Conservation (phyloP, 2,113 vertebrate species). For the Scomber scombrus region DNA sequence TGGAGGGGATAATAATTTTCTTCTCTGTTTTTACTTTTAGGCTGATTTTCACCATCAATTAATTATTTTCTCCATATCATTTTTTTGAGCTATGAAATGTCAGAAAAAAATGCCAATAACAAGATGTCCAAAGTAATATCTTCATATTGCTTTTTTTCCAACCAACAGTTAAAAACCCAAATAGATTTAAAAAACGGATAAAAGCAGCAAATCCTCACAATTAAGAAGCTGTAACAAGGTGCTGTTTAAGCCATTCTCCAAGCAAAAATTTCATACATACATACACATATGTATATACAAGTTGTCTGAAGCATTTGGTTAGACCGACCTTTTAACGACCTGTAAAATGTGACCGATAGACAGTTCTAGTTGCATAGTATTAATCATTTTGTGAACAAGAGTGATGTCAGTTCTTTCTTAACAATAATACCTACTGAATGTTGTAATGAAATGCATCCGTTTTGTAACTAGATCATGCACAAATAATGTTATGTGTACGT, state of each 20-base stretch:
- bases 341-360: neutral
- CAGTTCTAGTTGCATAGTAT: neutral
- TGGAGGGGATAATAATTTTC: neutral
- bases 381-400: neutral
- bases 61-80: neutral
- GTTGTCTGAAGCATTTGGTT: neutral
- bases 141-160: too few relatives aligned
- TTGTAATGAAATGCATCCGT: conserved; percentile 18
- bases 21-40: conserved; percentile 2
- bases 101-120: too few relatives aligned
- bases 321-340: neutral
- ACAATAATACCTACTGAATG: neutral
- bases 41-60: neutral
- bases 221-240: neutral
- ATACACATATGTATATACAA: too few relatives aligned
- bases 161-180: neutral
- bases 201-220: neutral
- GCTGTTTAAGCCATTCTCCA: too few relatives aligned
- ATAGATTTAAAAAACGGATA: neutral
- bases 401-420: neutral
- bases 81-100: neutral
- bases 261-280: too few relatives aligned
- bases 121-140: too few relatives aligned
- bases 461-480: neutral
- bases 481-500: conserved; percentile 13